Conservation (phyloP, 2,888 invertebrate species). For the Fissipunctia ypsillon region DNA sequence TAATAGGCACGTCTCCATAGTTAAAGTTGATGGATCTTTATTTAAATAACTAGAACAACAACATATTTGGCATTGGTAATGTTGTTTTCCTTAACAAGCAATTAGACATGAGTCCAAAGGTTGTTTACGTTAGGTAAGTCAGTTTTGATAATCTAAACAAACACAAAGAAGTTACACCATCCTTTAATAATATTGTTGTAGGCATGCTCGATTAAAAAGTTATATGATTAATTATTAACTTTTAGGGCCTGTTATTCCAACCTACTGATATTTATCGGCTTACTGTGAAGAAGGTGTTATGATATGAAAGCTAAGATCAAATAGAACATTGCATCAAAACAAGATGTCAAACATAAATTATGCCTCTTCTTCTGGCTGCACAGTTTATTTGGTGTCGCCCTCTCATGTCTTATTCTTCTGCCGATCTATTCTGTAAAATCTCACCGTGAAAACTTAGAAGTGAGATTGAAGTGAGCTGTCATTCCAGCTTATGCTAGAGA, state of each 20-base stretch:
- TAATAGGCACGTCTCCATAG: slow-evolving; percentile 31
- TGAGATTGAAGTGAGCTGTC: no score
- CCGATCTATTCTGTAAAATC: no score
- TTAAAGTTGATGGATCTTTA: slow-evolving; percentile 54
- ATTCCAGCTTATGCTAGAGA: no score
- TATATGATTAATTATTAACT: neutral
- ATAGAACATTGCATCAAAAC: slow-evolving; percentile 14
- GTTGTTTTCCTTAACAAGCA: slow-evolving; percentile 38
- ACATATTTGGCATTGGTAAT: slow-evolving; percentile 34
- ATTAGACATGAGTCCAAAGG: slow-evolving; percentile 40
- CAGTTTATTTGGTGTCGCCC: no score
- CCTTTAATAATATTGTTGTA: neutral
- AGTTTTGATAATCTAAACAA: neutral
- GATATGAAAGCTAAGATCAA: slow-evolving; percentile 9
- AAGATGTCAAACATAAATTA: neutral
- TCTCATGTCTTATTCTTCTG: neutral
- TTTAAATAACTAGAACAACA: slow-evolving; percentile 57
- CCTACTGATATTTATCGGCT: neutral
- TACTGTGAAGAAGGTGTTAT: slow-evolving; percentile 8
- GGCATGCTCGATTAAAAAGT: neutral
- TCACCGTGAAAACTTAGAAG: no score
- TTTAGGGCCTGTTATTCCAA: neutral
- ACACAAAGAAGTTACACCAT: neutral
- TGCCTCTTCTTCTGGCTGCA: neutral
- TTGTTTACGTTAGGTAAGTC: neutral